These are phyloP conservation scores for Loripinus fragilis DNA, from an alignment of 2,888 invertebrate genomes.

Conservation along the genomic window DNA sequence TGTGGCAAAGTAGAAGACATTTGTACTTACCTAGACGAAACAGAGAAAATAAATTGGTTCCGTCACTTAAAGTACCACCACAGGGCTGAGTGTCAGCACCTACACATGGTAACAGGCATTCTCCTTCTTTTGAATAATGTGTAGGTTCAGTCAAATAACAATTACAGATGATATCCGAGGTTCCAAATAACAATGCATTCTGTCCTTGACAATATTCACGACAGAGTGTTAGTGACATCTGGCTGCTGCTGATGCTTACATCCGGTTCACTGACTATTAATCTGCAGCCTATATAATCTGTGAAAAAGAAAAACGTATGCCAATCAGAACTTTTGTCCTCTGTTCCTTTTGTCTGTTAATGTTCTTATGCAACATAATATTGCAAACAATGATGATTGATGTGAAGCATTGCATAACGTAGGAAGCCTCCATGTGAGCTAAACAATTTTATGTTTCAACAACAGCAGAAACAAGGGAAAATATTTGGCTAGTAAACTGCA, in stretches of 20 bases:
- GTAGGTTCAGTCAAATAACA: constrained; percentile 33
- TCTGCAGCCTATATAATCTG: constrained; percentile 46
- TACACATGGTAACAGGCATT: constrained; percentile 32
- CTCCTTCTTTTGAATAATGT: constrained; percentile 21
- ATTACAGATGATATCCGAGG: constrained; percentile 21
- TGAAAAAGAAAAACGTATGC: too few species aligned
- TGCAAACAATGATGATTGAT: too few species aligned
- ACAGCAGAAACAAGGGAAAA: too few species aligned
- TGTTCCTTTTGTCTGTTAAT: too few species aligned
- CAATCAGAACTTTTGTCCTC: too few species aligned
- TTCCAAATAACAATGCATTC: constrained; percentile 31
- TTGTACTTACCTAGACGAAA: not conserved
- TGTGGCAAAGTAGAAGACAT: too few species aligned
- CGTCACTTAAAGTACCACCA: constrained; percentile 29
- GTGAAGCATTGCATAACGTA: too few species aligned
- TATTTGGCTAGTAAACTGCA: too few species aligned
- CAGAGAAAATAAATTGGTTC: constrained; percentile 1
- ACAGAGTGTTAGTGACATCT: constrained; percentile 50
- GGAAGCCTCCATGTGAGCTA: too few species aligned
- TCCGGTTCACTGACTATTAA: constrained; percentile 1
- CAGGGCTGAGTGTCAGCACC: constrained; percentile 40
- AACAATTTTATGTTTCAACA: too few species aligned
- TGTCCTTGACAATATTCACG: constrained; percentile 45
- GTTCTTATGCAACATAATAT: too few species aligned
- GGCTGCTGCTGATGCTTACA: constrained; percentile 4